Evolutionary conservation across 2,888 invertebrate species (phyloP).

Genomic region (Polydrusus cervinus): DNA sequence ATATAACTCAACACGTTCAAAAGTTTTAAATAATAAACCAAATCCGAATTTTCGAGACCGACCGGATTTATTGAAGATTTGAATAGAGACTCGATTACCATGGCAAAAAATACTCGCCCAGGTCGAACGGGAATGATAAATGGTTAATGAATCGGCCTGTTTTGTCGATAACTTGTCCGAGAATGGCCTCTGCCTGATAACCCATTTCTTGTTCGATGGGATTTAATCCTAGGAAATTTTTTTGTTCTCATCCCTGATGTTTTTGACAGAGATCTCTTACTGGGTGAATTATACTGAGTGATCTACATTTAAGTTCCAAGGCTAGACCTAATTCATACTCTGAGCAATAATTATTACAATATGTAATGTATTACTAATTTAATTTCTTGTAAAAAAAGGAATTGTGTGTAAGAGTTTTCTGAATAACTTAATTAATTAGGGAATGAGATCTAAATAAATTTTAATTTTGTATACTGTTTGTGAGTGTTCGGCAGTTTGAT

Average conservation of each 20-base stretch:
- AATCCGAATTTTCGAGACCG: background rate
- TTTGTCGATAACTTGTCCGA: conserved; percentile 54
- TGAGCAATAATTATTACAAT: too few relatives aligned
- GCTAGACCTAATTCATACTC: too few relatives aligned
- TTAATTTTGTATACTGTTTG: too few relatives aligned
- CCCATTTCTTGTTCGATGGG: conserved; percentile 41
- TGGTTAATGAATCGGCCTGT: conserved; percentile 57
- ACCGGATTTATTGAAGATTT: conserved; percentile 27
- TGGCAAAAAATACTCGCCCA: conserved; percentile 16
- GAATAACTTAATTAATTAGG: too few relatives aligned
- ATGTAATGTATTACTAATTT: too few relatives aligned
- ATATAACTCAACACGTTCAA: conserved; percentile 5
- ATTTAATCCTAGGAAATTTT: background rate
- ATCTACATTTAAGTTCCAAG: too few relatives aligned
- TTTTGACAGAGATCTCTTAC: background rate
- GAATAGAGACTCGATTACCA: conserved; percentile 26
- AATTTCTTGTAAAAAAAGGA: too few relatives aligned
- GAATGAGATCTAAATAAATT: too few relatives aligned
- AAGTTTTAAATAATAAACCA: conserved; percentile 27
- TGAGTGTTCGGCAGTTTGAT: too few relatives aligned
- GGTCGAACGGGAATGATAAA: conserved; percentile 55
- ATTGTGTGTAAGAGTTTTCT: too few relatives aligned
- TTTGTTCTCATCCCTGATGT: background rate
- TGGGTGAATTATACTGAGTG: background rate
- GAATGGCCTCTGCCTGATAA: conserved; percentile 43